These are phyloP conservation scores for Tetragonula clypearis DNA, from an alignment of 1,140 invertebrate species.

Conservation along the genomic window DNA sequence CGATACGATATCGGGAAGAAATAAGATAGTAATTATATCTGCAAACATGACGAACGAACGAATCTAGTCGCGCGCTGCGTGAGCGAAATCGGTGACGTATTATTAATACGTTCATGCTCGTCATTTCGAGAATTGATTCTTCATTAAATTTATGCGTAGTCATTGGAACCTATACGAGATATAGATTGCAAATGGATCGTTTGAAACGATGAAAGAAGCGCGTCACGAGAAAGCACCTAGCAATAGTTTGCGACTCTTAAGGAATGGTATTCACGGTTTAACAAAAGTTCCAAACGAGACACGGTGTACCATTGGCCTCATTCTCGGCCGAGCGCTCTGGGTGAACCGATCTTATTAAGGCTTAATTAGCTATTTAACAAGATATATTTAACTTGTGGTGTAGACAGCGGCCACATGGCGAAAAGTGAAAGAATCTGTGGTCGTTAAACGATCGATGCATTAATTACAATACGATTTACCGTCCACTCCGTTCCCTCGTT, in stretches of 20 bases:
- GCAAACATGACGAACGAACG: background rate
- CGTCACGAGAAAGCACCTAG: constrained; percentile 17
- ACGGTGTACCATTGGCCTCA: constrained; percentile 67
- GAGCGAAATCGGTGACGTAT: background rate
- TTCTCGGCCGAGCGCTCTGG: constrained; percentile 63
- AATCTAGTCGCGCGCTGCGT: background rate
- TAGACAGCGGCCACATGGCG: constrained; percentile 28
- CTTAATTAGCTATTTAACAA: constrained; percentile 78
- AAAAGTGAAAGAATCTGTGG: constrained; percentile 50
- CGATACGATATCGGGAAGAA: background rate
- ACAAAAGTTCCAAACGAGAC: constrained; percentile 56
- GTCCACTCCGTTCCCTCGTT: background rate
- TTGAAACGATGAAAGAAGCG: background rate
- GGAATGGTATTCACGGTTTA: constrained; percentile 33
- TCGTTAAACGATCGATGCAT: constrained; percentile 5
- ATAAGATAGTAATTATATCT: background rate
- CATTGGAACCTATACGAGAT: background rate
- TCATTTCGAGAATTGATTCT: background rate
- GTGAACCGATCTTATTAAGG: constrained; percentile 75
- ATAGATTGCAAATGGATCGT: background rate
- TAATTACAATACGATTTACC: background rate
- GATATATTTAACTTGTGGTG: constrained; percentile 75
- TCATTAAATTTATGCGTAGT: background rate
- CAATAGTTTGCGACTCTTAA: constrained; percentile 20
- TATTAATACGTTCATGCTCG: background rate